A percentile compares a stretch with the other conserved stretches of the same genome.
phyloP scores from a whole-genome alignment of 2,888 invertebrate species.

The Tolmerus cingulatus region DNA sequence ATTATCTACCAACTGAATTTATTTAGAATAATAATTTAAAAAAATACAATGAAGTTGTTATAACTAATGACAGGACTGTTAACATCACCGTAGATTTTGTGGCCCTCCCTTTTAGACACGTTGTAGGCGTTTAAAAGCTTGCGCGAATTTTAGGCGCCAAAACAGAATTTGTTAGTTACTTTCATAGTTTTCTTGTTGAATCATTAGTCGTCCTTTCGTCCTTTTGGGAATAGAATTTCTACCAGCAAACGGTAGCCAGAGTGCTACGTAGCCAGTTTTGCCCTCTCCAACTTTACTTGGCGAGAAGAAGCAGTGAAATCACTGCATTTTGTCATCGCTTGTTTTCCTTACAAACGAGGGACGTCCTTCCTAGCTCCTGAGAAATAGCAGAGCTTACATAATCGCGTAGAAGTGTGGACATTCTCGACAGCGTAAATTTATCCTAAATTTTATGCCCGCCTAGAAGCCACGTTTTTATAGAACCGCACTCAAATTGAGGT shows the following conservation, averaged over 20 bases:
- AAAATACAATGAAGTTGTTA: not conserved
- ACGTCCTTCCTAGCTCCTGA: not conserved
- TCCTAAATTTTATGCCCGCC: not conserved
- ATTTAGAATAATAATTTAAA: not conserved
- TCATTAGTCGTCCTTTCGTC: not conserved
- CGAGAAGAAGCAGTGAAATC: not conserved
- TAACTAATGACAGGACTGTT: not conserved
- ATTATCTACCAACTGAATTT: too few relatives aligned
- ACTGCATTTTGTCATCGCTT: slow-evolving; percentile 3
- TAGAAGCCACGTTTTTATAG: not conserved
- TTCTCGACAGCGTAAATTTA: not conserved
- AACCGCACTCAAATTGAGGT: not conserved
- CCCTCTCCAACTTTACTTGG: not conserved
- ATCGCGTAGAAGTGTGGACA: not conserved
- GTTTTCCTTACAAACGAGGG: not conserved
- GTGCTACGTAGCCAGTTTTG: not conserved
- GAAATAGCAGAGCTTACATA: not conserved
- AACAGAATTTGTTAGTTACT: not conserved
- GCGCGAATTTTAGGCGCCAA: slow-evolving; percentile 21
- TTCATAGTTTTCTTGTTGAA: not conserved
- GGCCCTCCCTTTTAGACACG: not conserved
- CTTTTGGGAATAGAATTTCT: not conserved
- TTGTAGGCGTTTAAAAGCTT: not conserved
- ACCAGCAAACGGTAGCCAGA: not conserved
- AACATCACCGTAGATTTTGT: not conserved